A percentile compares a stretch with the other conserved stretches of the same genome.
Conservation (phyloP, 1,140 invertebrate species). For the Solenopsis invicta region DNA sequence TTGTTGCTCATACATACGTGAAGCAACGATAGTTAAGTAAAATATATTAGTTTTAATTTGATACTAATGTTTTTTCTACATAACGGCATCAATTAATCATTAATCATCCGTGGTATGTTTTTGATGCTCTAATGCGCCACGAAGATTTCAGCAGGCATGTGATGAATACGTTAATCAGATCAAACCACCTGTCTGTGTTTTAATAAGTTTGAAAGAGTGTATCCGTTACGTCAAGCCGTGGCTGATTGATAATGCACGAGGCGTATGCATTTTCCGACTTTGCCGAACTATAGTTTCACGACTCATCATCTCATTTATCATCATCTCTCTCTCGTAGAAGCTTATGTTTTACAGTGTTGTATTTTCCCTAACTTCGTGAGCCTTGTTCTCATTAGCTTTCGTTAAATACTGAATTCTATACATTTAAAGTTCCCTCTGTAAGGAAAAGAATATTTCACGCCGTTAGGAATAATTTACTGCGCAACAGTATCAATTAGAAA, state of each 20-base stretch:
- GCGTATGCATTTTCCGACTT: conserved; percentile 49
- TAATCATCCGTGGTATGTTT: neutral
- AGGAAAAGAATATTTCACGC: neutral
- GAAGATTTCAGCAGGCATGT: neutral
- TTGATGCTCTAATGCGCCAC: neutral
- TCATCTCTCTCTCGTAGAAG: conserved; percentile 36
- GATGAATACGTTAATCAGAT: conserved; percentile 50
- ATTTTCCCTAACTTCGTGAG: conserved; percentile 27
- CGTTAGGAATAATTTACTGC: neutral
- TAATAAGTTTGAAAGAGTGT: conserved; percentile 56
- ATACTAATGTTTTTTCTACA: neutral
- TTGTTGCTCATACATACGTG: too few species aligned
- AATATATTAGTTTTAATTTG: too few species aligned
- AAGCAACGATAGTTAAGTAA: too few species aligned
- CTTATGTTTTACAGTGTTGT: conserved; percentile 42
- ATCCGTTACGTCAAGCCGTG: conserved; percentile 22
- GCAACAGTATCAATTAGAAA: neutral
- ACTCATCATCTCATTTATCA: conserved; percentile 62
- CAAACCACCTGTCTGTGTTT: conserved; percentile 45
- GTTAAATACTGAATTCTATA: neutral
- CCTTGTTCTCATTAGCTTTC: conserved; percentile 5
- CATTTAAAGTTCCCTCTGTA: neutral
- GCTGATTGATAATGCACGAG: conserved; percentile 55
- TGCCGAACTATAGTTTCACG: conserved; percentile 28
- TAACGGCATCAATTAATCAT: neutral